Conservation (phyloP, 2,113 vertebrate species). For the Aythya baeri region DNA sequence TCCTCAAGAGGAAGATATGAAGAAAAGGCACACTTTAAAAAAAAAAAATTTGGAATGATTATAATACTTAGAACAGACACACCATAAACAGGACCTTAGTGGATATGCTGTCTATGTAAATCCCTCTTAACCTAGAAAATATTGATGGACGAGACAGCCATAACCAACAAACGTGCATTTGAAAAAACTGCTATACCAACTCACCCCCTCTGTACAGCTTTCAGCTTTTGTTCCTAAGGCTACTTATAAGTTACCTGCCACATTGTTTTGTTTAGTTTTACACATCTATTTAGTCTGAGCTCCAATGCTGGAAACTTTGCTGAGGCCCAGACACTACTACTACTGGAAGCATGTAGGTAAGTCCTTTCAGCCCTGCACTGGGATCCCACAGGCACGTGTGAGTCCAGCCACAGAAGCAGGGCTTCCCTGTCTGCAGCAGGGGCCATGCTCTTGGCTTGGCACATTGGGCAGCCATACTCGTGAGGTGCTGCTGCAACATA, state of each 20-base stretch:
- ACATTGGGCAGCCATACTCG: neutral
- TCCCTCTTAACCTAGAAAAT: neutral
- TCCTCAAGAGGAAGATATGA: neutral
- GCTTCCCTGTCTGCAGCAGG: neutral
- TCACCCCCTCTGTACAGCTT: neutral
- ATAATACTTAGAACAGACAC: constrained; percentile 28
- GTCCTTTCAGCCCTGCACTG: neutral
- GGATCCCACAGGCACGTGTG: neutral
- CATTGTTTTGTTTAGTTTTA: neutral
- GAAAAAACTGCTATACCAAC: neutral
- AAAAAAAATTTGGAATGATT: neutral
- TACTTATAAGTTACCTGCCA: neutral
- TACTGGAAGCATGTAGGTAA: neutral
- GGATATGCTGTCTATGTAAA: neutral
- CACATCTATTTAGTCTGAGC: neutral
- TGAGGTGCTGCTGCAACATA: too few species aligned
- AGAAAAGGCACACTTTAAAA: neutral
- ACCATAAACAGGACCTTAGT: constrained; percentile 15
- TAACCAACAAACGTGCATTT: neutral
- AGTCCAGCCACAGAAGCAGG: fast-evolving
- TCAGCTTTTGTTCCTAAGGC: neutral
- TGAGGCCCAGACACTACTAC: neutral
- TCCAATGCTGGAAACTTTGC: neutral
- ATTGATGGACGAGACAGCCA: neutral
- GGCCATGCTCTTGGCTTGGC: fast-evolving